Percentiles rank a stretch among this genome's conserved stretches.
Conservation (phyloP, 1,140 invertebrate species). For the Neodiprion virginianus region DNA sequence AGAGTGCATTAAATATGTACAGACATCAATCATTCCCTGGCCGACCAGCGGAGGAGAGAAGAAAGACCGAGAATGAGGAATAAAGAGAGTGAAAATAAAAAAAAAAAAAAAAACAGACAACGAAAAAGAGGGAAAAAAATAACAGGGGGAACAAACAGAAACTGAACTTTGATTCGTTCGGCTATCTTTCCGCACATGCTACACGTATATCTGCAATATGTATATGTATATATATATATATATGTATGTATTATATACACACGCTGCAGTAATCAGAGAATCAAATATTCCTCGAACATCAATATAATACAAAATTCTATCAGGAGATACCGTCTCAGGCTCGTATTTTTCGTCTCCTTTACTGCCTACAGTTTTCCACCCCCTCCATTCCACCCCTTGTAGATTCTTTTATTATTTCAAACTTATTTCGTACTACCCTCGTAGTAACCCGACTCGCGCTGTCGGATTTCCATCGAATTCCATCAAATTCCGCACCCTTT, state of each 20-base stretch:
- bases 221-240: no score
- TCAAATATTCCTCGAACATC: constrained; percentile 3
- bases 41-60: neutral
- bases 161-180: neutral
- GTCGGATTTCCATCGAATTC: neutral
- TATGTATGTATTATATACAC: neutral
- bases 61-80: neutral
- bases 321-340: neutral
- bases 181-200: no score
- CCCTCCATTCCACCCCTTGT: neutral
- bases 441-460: no score
- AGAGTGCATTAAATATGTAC: neutral
- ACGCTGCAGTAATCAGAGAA: neutral
- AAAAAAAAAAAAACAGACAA: no score
- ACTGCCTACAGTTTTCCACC: neutral
- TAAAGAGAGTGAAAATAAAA: no score
- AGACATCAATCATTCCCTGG: neutral
- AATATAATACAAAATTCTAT: constrained; percentile 2
- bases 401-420: neutral
- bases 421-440: neutral
- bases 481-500: neutral
- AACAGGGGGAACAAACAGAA: no score
- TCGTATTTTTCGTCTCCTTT: neutral
- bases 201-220: no score
- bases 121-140: no score